Percentiles rank a stretch among this genome's conserved stretches.
These are phyloP conservation scores for Drosophila monieri DNA, from an alignment of 2,888 invertebrate genomes.

Conservation along the genomic window DNA sequence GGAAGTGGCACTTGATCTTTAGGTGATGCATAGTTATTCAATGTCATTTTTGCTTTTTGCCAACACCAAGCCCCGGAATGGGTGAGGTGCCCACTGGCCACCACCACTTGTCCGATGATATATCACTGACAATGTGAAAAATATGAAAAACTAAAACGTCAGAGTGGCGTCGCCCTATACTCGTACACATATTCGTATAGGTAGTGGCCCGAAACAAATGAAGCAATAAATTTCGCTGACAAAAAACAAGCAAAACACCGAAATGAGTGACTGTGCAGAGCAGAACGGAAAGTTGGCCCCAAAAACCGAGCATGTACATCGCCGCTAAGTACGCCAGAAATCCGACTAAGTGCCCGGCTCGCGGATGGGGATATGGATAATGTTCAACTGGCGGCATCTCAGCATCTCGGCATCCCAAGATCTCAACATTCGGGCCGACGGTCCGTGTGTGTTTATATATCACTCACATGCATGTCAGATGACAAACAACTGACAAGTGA, in stretches of 20 bases:
- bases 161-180: slow-evolving; percentile 19
- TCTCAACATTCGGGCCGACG: slow-evolving; percentile 44
- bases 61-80: slow-evolving; percentile 16
- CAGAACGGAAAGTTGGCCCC: slow-evolving; percentile 41
- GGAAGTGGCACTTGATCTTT: slow-evolving; percentile 53
- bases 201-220: slow-evolving; percentile 74
- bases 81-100: slow-evolving; percentile 15
- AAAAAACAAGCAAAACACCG: slow-evolving; percentile 75
- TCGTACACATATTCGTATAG: slow-evolving; percentile 5
- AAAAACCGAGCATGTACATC: slow-evolving; percentile 48
- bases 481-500: slow-evolving; percentile 83
- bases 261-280: slow-evolving; percentile 36
- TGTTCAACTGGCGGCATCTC: slow-evolving; percentile 24
- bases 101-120: slow-evolving; percentile 62
- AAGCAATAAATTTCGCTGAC: slow-evolving; percentile 82
- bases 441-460: slow-evolving; percentile 80
- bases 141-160: slow-evolving; percentile 68
- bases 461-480: slow-evolving; percentile 82
- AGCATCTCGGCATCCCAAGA: slow-evolving; percentile 35
- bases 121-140: slow-evolving; percentile 78
- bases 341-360: slow-evolving; percentile 70
- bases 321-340: slow-evolving; percentile 71
- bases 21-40: slow-evolving; percentile 39
- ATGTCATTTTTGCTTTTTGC: slow-evolving; percentile 28
- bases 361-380: slow-evolving; percentile 47